Evolutionary conservation across 1,140 invertebrate species (phyloP).

Genomic region (Aphaenogaster rudis): DNA sequence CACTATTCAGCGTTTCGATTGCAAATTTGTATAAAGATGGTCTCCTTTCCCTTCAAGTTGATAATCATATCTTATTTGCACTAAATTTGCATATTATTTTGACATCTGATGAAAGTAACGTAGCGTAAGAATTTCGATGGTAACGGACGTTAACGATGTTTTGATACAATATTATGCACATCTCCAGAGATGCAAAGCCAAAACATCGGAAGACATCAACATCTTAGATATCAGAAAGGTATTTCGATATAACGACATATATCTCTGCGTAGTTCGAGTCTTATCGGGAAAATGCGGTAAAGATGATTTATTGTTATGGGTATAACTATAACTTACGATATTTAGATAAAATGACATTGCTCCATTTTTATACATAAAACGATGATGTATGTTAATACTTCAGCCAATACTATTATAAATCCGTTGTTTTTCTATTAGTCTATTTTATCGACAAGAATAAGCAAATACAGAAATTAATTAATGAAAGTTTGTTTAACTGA

Average conservation of each 20-base stretch:
- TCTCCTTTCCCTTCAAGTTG: not conserved
- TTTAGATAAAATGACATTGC: conserved; percentile 6
- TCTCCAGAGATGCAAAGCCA: conserved; percentile 15
- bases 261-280: conserved; percentile 66
- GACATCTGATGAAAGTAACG: not conserved
- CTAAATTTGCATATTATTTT: not conserved
- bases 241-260: conserved; percentile 37
- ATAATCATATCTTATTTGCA: not conserved
- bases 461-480: not conserved
- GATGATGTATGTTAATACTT: conserved; percentile 2
- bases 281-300: conserved; percentile 33
- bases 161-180: conserved; percentile 4
- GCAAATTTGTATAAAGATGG: not conserved
- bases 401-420: not conserved
- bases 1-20: not conserved
- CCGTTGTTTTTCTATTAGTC: not conserved
- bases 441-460: not conserved
- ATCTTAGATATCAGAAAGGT: conserved; percentile 41
- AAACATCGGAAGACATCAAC: conserved; percentile 38
- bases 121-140: not conserved
- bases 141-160: not conserved
- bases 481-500: conserved; percentile 10
- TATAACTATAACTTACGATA: conserved; percentile 70
- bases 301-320: conserved; percentile 77
- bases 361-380: not conserved